Percentiles rank a stretch among this genome's conserved stretches.
Evolutionary conservation across 2,888 invertebrate genomes (phyloP).

Genomic region (Bhutanitis thaidina): DNA sequence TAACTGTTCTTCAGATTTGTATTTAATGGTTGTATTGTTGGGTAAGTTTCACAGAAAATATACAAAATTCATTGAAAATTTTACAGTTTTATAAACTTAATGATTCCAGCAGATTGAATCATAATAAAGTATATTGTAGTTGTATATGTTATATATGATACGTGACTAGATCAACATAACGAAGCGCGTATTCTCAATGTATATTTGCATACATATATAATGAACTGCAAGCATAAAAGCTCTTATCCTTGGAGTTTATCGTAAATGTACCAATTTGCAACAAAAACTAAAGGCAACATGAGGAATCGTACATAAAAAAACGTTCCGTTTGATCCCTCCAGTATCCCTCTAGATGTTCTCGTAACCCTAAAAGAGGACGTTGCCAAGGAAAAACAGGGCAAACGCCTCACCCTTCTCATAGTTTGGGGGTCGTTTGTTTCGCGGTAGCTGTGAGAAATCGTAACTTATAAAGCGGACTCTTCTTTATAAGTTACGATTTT

Average conservation of each 20-base stretch:
- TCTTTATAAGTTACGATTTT: too few species aligned
- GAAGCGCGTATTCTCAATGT: too few species aligned
- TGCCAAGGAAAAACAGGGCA: slow-evolving; percentile 24
- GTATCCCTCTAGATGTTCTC: slow-evolving; percentile 22
- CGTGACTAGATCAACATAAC: too few species aligned
- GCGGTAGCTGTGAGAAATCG: not conserved
- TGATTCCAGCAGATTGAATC: too few species aligned
- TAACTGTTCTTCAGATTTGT: too few species aligned
- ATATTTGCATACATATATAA: not conserved
- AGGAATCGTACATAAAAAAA: slow-evolving; percentile 10
- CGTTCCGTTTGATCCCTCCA: slow-evolving; percentile 22
- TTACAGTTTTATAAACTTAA: too few species aligned
- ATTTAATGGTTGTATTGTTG: too few species aligned
- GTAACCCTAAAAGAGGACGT: slow-evolving; percentile 27
- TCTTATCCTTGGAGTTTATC: too few species aligned
- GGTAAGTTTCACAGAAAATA: too few species aligned
- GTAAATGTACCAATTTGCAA: slow-evolving; percentile 10
- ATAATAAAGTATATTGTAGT: too few species aligned
- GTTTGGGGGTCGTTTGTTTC: not conserved
- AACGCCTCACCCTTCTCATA: not conserved
- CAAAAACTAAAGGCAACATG: slow-evolving; percentile 2
- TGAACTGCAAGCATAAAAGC: not conserved
- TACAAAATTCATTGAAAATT: too few species aligned
- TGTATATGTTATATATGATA: too few species aligned
- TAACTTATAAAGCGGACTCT: not conserved